Evolutionary conservation across 2,113 vertebrate species (phyloP).

Genomic region (Indicator indicator): DNA sequence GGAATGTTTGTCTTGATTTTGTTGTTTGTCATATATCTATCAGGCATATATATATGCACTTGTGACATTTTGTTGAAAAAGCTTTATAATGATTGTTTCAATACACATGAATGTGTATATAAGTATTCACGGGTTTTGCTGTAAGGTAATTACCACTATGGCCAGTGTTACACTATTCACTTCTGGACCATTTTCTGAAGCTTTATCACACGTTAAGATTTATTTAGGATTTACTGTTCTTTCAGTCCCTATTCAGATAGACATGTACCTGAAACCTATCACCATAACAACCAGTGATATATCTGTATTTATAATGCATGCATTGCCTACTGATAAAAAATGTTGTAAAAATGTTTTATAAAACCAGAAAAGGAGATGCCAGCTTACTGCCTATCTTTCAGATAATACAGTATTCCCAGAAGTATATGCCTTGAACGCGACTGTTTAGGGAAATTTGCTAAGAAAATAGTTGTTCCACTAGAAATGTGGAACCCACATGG

Average conservation of each 20-base stretch:
- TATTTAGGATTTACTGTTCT: not conserved
- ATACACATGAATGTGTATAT: not conserved
- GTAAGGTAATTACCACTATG: not conserved
- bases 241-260: not conserved
- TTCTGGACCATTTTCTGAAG: not conserved
- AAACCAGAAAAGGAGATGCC: not conserved
- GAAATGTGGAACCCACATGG: not conserved
- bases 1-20: not conserved
- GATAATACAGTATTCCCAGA: not conserved
- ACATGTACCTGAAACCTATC: not conserved
- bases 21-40: not conserved
- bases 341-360: not conserved
- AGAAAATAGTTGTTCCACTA: not conserved
- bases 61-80: not conserved
- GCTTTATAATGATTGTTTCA: not conserved
- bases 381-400: not conserved
- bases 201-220: not conserved
- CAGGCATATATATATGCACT: not conserved
- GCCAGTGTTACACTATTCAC: not conserved
- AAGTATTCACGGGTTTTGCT: not conserved
- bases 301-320: not conserved
- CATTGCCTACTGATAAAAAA: not conserved
- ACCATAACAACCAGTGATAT: not conserved
- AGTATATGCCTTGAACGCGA: not conserved
- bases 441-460: not conserved